Evolutionary conservation across 2,113 vertebrate genomes (phyloP).

Genomic region (Saimiri boliviensis): DNA sequence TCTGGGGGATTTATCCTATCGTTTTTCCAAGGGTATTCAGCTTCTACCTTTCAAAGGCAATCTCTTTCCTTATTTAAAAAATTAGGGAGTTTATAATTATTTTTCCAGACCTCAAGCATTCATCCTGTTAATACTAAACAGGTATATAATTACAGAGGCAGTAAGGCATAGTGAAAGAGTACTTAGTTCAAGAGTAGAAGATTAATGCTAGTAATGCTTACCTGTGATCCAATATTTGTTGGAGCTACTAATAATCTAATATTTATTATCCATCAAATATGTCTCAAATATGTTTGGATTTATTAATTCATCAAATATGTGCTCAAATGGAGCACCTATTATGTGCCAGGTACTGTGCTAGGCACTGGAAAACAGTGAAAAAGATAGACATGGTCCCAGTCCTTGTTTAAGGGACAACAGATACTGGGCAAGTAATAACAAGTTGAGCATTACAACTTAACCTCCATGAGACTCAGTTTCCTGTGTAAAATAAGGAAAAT

Average conservation of each 20-base stretch:
- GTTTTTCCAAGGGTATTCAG: neutral
- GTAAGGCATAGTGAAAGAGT: neutral
- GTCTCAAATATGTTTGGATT: neutral
- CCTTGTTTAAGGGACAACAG: neutral
- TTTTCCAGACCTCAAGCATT: constrained; percentile 30
- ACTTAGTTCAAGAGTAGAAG: neutral
- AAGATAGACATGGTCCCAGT: neutral
- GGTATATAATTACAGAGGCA: neutral
- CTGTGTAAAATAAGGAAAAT: neutral
- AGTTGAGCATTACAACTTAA: neutral
- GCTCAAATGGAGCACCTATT: neutral
- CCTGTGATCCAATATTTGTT: neutral
- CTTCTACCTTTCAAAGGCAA: constrained; percentile 28
- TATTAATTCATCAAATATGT: neutral
- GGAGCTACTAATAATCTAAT: neutral
- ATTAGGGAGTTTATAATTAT: neutral
- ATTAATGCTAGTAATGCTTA: neutral
- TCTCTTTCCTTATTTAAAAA: constrained; percentile 41
- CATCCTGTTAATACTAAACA: constrained; percentile 39
- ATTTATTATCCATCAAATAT: neutral
- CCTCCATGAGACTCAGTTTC: neutral
- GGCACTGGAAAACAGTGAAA: neutral
- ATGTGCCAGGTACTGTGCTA: neutral
- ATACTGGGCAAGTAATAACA: constrained; percentile 4
- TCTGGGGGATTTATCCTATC: neutral